Evolutionary conservation across 2,888 invertebrate species (phyloP).

Genomic region (Tinea pellionella): DNA sequence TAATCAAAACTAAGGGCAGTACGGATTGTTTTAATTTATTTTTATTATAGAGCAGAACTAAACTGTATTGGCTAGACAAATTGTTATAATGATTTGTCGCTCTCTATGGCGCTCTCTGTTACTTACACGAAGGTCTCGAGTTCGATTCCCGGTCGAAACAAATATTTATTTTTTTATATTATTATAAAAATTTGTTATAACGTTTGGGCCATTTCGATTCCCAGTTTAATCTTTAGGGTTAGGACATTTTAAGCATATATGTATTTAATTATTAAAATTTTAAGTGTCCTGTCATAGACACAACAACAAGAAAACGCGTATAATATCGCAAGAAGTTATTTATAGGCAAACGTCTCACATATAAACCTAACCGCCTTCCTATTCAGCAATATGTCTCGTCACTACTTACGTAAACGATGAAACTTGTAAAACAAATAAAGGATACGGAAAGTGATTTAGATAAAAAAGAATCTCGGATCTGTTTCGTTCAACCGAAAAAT

Average conservation of each 20-base stretch:
- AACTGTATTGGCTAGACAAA: background rate
- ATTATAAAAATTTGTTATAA: no score
- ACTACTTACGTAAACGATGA: conserved; percentile 12
- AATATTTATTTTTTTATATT: no score
- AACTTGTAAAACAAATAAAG: conserved; percentile 21
- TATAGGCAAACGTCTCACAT: background rate
- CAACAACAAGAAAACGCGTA: background rate
- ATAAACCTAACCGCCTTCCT: background rate
- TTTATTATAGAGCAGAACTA: background rate
- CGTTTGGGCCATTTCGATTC: no score
- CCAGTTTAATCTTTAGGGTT: no score
- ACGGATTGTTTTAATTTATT: background rate
- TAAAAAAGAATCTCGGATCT: conserved; percentile 23
- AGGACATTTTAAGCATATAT: no score
- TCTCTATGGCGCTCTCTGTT: no score
- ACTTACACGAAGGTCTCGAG: no score
- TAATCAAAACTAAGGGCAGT: background rate
- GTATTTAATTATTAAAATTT: no score
- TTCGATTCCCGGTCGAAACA: no score
- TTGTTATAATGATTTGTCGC: no score
- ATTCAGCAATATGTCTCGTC: background rate
- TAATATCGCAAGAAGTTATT: no score
- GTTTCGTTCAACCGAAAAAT: conserved; percentile 30
- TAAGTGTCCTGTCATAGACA: no score
- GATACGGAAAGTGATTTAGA: conserved; percentile 23